Conservation (phyloP, 2,888 invertebrate genomes). For the Stenurella melanura region DNA sequence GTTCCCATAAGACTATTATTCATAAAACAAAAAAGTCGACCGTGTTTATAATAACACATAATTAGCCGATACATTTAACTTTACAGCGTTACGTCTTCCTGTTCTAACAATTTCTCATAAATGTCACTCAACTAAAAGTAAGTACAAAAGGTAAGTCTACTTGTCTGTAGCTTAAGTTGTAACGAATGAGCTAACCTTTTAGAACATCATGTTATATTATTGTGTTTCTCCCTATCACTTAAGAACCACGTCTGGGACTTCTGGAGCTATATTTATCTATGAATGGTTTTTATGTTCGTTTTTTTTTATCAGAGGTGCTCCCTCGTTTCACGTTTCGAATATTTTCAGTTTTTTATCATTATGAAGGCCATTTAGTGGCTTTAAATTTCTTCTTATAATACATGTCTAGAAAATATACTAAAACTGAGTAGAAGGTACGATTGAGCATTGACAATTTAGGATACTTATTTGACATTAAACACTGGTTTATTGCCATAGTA, state of each 20-base stretch:
- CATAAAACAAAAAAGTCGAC: neutral
- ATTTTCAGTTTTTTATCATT: neutral
- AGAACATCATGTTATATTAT: neutral
- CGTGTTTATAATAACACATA: slow-evolving; percentile 32
- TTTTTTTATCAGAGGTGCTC: slow-evolving; percentile 1
- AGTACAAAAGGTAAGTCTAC: slow-evolving; percentile 9
- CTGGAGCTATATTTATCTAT: slow-evolving; percentile 24
- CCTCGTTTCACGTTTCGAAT: slow-evolving; percentile 17
- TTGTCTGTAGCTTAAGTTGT: neutral
- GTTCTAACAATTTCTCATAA: slow-evolving; percentile 37
- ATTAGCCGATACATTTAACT: slow-evolving; percentile 31
- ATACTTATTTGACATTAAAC: no score
- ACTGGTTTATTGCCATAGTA: no score
- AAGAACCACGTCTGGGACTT: slow-evolving; percentile 15
- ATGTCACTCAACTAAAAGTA: slow-evolving; percentile 29
- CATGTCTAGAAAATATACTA: no score
- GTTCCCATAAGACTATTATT: slow-evolving; percentile 9
- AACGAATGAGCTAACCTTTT: slow-evolving; percentile 7
- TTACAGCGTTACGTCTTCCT: slow-evolving; percentile 31
- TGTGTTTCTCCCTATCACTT: neutral
- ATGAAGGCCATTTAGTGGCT: neutral
- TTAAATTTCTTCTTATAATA: neutral
- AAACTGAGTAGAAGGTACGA: no score
- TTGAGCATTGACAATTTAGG: no score
- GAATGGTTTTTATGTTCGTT: slow-evolving; percentile 13